phyloP scores from a whole-genome alignment of 1,140 invertebrate species.

The Ptiloglossa arizonensis region DNA sequence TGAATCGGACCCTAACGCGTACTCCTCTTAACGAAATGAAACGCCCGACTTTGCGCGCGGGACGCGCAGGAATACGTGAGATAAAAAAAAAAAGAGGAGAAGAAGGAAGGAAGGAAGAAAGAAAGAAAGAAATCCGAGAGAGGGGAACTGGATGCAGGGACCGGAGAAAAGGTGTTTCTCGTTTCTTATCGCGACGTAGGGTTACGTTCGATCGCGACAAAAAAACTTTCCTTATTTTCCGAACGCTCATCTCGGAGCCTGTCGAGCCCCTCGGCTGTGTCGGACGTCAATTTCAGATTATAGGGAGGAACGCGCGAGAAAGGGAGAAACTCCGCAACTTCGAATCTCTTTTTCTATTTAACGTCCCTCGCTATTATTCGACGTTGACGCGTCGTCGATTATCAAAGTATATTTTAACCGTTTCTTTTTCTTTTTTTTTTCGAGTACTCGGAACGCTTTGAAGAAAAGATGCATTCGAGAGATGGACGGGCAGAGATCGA shows the following conservation, averaged over 20 bases:
- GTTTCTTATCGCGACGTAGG: conserved; percentile 45
- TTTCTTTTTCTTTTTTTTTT: no score
- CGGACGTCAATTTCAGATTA: conserved; percentile 49
- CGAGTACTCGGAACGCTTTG: no score
- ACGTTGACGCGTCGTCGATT: no score
- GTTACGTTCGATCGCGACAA: conserved; percentile 56
- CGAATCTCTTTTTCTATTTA: neutral
- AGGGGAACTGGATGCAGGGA: neutral
- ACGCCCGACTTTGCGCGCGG: conserved; percentile 45
- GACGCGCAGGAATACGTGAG: conserved; percentile 18
- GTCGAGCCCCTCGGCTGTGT: neutral
- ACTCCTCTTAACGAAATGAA: conserved; percentile 61
- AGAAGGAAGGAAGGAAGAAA: no score
- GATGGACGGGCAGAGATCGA: no score
- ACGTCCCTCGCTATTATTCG: neutral
- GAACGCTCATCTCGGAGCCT: conserved; percentile 36
- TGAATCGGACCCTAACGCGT: conserved; percentile 53
- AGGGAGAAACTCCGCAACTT: conserved; percentile 16
- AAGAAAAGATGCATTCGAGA: no score
- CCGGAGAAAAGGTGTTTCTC: conserved; percentile 31
- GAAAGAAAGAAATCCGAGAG: neutral
- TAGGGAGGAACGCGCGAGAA: neutral
- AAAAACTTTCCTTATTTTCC: conserved; percentile 62
- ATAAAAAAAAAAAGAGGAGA: conserved; percentile 24
- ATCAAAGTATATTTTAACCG: no score